Base-by-base conservation (phyloP, 2,113 vertebrate species). In the Odocoileus hemionus region DNA sequence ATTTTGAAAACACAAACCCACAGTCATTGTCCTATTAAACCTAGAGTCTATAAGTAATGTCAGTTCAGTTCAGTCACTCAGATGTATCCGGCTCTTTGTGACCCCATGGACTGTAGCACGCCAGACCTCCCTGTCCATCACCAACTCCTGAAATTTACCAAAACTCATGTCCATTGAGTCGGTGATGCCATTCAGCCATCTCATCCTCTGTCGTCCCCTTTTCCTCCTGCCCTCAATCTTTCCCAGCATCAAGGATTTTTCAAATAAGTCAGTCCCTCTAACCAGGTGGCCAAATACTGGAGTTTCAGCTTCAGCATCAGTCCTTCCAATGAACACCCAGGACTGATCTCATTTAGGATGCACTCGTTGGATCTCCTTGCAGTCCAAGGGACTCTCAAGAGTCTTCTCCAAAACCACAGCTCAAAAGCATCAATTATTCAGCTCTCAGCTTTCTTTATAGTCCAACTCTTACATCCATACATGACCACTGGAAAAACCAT, bases 31-130 rank as follows among this genome's bases (percentile, higher is more conserved):
- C 6, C 3, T n/a, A 28, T 47, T 17, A 84, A 14, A 1, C 1
- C 12, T 19, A 43, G 6, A 57, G 4, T 2, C 3, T 86, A 25
- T 16, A 54, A 33, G 28, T 36, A 79, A 4, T 84, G 8, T 15
- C 21, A 79, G 2, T 36, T 21, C 33, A 70, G 17, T 70, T 67
- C 16, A n/a, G 16, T 10, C 4, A 0, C 17, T 36, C n/a, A 21
- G n/a, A 36, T 1, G 0, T 36, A 19, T 36, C 33, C 0, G 0
- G 36, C n/a, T 70, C 19, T 11, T 11, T 36, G 64, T 70, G n/a
- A 70, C 9, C 8, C 33, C 64, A 21, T 70, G 8, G n/a, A 36
- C 9, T 70, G 64, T 17, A 36, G 33, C 19, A 36, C 2, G 9
- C 16, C n/a, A 36, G 64, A 8, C n/a, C 33, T 36, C 64, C 64